phyloP scores from a whole-genome alignment of 2,113 vertebrate species.

The Chrysochloris asiatica region DNA sequence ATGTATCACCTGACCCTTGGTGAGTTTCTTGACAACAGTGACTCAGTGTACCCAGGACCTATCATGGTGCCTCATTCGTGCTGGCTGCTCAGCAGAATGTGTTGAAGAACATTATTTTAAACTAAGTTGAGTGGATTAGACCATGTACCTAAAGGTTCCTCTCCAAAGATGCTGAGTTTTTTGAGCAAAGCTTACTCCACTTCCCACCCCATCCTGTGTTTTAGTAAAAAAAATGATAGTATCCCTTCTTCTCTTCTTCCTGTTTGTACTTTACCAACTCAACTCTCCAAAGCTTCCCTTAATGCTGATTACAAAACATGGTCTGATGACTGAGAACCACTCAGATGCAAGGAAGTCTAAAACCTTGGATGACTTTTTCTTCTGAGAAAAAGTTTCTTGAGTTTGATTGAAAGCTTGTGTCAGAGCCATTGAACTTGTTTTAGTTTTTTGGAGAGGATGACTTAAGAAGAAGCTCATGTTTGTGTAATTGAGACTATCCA shows the following conservation, averaged over 20 bases:
- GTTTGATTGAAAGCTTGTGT: background rate
- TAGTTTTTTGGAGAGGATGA: background rate
- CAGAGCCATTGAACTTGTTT: background rate
- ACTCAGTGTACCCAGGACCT: background rate
- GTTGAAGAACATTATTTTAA: background rate
- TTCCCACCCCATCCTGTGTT: background rate
- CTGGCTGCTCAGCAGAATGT: background rate
- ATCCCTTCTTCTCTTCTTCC: background rate
- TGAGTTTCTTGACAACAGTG: background rate
- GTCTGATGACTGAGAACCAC: background rate
- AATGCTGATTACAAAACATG: background rate
- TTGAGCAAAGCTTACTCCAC: background rate
- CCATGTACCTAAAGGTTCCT: background rate
- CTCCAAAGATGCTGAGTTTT: background rate
- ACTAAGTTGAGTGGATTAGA: background rate
- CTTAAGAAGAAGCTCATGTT: background rate
- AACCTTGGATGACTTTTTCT: background rate
- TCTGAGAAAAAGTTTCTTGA: no score
- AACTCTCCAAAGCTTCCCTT: background rate
- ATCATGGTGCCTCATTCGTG: background rate
- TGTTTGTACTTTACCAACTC: background rate
- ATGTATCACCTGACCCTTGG: background rate
- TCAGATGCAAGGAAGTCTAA: background rate
- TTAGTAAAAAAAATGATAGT: background rate
- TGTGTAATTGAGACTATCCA: no score